phyloP scores from a whole-genome alignment of 2,113 vertebrate genomes.

The Pelusios castaneus region DNA sequence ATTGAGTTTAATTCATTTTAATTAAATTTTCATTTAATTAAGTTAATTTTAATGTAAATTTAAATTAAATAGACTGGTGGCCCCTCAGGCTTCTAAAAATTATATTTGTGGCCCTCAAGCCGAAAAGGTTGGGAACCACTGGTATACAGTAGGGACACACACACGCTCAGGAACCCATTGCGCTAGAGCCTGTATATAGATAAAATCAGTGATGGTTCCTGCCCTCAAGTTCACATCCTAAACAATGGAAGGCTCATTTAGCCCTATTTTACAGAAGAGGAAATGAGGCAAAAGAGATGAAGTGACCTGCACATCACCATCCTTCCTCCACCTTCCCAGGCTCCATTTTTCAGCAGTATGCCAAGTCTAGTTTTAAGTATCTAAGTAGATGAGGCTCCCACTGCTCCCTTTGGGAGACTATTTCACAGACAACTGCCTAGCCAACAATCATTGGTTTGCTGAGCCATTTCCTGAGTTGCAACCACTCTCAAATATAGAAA shows the following conservation, averaged over 20 bases:
- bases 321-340: neutral
- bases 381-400: neutral
- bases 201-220: neutral
- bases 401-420: neutral
- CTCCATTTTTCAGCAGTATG: neutral
- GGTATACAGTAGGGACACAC: no score
- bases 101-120: no score
- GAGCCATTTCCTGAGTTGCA: neutral
- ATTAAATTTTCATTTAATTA: no score
- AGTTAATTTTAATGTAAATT: no score
- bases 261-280: neutral
- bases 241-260: neutral
- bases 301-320: neutral
- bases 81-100: no score
- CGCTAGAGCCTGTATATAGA: no score
- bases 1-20: no score
- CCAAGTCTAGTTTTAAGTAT: neutral
- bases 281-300: neutral
- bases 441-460: neutral
- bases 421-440: neutral
- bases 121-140: no score
- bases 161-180: neutral
- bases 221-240: neutral
- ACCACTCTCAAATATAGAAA: neutral
- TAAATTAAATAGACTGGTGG: no score